phyloP scores from a whole-genome alignment of 1,140 invertebrate species.

The Ceratina japonica region DNA sequence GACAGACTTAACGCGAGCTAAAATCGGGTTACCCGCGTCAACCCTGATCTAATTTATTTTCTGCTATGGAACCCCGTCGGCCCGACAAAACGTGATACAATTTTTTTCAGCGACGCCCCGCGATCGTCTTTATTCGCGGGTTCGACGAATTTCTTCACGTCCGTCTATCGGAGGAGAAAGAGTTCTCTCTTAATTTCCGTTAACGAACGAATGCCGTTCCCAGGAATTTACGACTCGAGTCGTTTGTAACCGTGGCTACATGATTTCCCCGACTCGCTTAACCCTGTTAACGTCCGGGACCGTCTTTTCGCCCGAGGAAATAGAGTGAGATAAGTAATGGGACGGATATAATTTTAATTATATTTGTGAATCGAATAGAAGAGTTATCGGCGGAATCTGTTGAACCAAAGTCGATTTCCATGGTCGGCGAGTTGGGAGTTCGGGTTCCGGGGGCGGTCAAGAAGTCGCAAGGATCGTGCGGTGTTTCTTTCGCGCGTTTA shows the following conservation, averaged over 20 bases:
- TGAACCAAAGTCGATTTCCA: background rate
- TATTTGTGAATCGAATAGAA: too few relatives aligned
- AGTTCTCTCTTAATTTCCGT: slow-evolving; percentile 13
- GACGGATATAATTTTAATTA: too few relatives aligned
- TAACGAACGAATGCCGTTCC: background rate
- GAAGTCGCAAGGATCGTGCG: slow-evolving; percentile 2
- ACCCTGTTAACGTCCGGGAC: background rate
- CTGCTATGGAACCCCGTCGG: too few relatives aligned
- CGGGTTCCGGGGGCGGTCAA: background rate
- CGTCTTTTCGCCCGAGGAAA: too few relatives aligned
- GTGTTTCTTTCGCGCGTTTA: background rate
- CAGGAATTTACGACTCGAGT: background rate
- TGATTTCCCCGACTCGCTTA: slow-evolving; percentile 22
- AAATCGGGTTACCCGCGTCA: background rate
- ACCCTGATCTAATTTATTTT: too few relatives aligned
- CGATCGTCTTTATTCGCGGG: slow-evolving; percentile 54
- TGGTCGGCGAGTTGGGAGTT: background rate
- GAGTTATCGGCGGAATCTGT: background rate
- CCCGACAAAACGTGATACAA: too few relatives aligned
- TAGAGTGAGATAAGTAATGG: too few relatives aligned
- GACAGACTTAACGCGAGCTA: background rate
- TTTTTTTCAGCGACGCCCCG: background rate
- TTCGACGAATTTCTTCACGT: background rate
- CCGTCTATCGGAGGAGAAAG: background rate
- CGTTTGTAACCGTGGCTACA: background rate